Conservation (phyloP, 1,140 invertebrate genomes). For the Bombus turneri region DNA sequence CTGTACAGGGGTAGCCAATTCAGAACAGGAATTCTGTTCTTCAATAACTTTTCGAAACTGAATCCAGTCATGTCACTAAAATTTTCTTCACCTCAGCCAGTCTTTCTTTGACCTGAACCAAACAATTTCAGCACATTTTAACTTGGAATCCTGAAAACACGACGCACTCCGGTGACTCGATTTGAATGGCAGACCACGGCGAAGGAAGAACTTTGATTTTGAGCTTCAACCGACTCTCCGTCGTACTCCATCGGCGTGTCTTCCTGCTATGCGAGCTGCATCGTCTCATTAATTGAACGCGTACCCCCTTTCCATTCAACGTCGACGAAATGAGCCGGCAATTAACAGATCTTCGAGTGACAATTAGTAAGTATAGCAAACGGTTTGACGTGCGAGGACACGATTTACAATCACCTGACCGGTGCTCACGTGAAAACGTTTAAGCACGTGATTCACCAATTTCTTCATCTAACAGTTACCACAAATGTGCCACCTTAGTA, state of each 20-base stretch:
- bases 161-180: background rate
- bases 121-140: background rate
- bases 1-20: slow-evolving; percentile 82
- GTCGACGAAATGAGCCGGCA: background rate
- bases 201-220: background rate
- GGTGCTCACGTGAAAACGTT: background rate
- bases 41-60: slow-evolving; percentile 45
- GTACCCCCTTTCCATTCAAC: background rate
- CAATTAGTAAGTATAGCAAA: slow-evolving; percentile 1
- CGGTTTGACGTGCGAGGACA: background rate
- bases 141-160: background rate
- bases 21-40: slow-evolving; percentile 77
- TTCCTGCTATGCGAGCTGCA: slow-evolving; percentile 9
- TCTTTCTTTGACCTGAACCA: background rate
- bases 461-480: background rate
- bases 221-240: background rate
- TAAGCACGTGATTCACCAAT: slow-evolving; percentile 16
- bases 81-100: background rate
- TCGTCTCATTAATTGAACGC: background rate
- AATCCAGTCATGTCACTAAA: slow-evolving; percentile 48
- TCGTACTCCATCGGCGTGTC: background rate
- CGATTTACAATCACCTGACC: slow-evolving; percentile 21
- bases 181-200: background rate
- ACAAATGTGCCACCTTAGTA: too few relatives aligned
- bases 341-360: background rate